phyloP scores from a whole-genome alignment of 2,797 vertebrate genomes.

The Prionace glauca region DNA sequence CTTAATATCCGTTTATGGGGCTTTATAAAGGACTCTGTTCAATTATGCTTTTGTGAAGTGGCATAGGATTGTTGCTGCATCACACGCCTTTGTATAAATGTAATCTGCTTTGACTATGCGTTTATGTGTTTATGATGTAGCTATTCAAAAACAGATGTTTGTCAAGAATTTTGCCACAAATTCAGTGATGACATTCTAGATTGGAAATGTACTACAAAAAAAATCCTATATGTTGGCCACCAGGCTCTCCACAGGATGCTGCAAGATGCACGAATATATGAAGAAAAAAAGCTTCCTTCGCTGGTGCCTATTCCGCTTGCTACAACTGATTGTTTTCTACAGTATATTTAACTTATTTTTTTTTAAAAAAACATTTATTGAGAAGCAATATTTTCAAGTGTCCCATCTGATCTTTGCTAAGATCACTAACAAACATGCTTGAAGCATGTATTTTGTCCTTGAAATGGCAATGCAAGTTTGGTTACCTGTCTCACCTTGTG shows the following conservation, averaged over 20 bases:
- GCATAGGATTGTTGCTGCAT: too few relatives aligned
- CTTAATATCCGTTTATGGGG: too few relatives aligned
- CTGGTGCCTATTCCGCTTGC: neutral
- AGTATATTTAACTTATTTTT: neutral
- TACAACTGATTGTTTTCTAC: neutral
- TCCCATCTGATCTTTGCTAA: neutral
- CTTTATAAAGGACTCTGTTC: too few relatives aligned
- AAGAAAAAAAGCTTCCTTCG: neutral
- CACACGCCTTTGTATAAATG: neutral
- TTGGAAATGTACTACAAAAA: too few relatives aligned
- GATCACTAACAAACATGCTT: too few relatives aligned
- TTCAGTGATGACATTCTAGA: neutral
- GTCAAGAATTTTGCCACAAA: neutral
- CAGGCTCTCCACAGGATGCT: neutral
- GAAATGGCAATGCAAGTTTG: neutral
- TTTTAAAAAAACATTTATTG: neutral
- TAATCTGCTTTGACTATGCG: neutral
- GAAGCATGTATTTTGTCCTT: neutral
- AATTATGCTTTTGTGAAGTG: too few relatives aligned
- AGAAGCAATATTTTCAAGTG: neutral
- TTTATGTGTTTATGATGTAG: neutral
- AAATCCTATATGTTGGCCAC: neutral
- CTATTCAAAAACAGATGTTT: neutral
- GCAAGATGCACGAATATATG: neutral
- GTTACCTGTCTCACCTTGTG: neutral